Evolutionary conservation across 1,140 invertebrate genomes (phyloP).

Genomic region (Aphaenogaster ashmeadi): DNA sequence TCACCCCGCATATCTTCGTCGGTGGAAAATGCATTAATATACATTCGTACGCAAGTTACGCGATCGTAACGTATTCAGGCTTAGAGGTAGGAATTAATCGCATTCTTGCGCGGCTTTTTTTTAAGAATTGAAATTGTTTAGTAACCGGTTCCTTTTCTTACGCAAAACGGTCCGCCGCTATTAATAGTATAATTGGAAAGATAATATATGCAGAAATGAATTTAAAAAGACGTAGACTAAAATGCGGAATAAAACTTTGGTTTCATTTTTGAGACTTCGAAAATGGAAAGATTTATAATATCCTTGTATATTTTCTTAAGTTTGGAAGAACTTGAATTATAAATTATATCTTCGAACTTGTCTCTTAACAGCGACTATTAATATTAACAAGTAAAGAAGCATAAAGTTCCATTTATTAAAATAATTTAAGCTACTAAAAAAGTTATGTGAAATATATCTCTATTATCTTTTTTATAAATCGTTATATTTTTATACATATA

Average conservation of each 20-base stretch:
- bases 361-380: background rate
- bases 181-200: background rate
- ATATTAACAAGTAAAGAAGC: background rate
- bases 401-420: background rate
- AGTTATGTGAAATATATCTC: background rate
- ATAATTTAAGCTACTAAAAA: background rate
- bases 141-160: slow-evolving; percentile 1
- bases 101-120: background rate
- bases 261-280: background rate
- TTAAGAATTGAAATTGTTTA: background rate
- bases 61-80: background rate
- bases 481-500: background rate
- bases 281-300: background rate
- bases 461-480: background rate
- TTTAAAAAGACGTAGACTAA: background rate
- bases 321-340: background rate
- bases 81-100: slow-evolving; percentile 18
- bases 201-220: background rate
- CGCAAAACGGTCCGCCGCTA: background rate
- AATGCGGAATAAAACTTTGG: background rate
- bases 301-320: background rate
- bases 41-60: slow-evolving; percentile 1
- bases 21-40: slow-evolving; percentile 45
- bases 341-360: background rate
- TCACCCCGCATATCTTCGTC: slow-evolving; percentile 35